Evolutionary conservation across 2,797 vertebrate genomes (phyloP), one percentile per base, ranked within the genome.

Genomic region (Megaceryle alcyon): DNA sequence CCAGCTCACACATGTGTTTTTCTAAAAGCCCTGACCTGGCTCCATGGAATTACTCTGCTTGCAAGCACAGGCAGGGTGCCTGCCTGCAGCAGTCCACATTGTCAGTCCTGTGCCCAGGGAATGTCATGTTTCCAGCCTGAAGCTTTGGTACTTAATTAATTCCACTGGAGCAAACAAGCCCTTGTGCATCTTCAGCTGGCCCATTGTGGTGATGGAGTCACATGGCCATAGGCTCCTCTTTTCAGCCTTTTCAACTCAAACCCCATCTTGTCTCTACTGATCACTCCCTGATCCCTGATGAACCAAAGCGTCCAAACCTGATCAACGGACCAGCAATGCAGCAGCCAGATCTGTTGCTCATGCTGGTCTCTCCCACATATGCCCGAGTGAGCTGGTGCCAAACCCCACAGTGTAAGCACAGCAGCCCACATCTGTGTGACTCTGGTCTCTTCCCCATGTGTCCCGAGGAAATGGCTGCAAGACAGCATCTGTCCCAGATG

Each of bases 401-500:
- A 76, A 82, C 28, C 9, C 17, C 41, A 49, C 44, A 49, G 33
- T 2, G 0, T 28, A 73, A 78, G 56, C 13, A 12, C 39, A 59
- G 53, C 8, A 71, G 49, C 16, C n/a, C 46, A 53, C 49, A 48
- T 23, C 23, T 48, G 46, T 23, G 46, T 48, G 11, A 48, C 46
- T 48, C 46, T 48, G 46, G 22, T 77, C 51, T 66, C 72, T 59
- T 77, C 53, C 35, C 31, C 25, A 10, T 0, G 0, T 11, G 10
- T 28, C 43, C 68, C 1, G 3, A 73, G 56, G 76, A 88, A 73
- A 57, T 9, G 63, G 51, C 68, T 28, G 33, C 0, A 0, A 79
- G 37, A 33, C 44, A 19, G 33, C 0, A 3, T 28, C 2, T 0
- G 51, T 53, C 26, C 44, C 6, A 10, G 48, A 44, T 26, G 61